These are phyloP conservation scores for Chloropsis cyanopogon DNA, from an alignment of 2,113 vertebrate species.

Conservation along the genomic window DNA sequence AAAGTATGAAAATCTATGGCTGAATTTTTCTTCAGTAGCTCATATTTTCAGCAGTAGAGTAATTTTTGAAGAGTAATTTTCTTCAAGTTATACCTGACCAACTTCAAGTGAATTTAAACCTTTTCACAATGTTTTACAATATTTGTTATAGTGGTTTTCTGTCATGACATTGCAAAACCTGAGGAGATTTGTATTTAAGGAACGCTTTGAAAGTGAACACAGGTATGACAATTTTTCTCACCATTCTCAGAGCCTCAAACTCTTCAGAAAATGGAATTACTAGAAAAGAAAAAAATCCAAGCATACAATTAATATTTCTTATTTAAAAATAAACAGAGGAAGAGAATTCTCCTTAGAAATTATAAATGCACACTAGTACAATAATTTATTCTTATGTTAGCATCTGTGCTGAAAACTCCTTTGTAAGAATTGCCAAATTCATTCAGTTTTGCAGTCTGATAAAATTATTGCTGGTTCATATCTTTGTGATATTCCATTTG, in stretches of 20 bases:
- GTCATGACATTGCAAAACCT: background rate
- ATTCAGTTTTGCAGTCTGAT: background rate
- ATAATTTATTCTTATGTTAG: background rate
- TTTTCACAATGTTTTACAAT: background rate
- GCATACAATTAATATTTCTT: background rate
- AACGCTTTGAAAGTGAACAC: background rate
- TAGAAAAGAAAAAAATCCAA: background rate
- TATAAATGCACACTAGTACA: background rate
- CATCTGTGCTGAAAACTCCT: background rate
- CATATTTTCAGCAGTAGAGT: background rate
- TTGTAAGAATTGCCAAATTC: background rate
- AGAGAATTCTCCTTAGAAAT: background rate
- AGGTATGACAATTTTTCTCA: background rate
- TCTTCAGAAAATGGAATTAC: background rate
- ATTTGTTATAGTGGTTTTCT: background rate
- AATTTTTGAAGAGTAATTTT: background rate
- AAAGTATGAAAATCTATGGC: background rate
- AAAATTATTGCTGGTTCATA: slow-evolving; percentile 1
- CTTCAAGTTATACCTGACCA: background rate
- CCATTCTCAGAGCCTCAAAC: background rate
- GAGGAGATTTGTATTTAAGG: background rate
- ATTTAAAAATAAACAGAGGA: background rate
- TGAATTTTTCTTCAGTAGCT: background rate
- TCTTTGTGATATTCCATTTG: background rate
- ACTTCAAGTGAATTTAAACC: background rate